Conservation (phyloP, 2,113 vertebrate species). For the Colinus virginianus region DNA sequence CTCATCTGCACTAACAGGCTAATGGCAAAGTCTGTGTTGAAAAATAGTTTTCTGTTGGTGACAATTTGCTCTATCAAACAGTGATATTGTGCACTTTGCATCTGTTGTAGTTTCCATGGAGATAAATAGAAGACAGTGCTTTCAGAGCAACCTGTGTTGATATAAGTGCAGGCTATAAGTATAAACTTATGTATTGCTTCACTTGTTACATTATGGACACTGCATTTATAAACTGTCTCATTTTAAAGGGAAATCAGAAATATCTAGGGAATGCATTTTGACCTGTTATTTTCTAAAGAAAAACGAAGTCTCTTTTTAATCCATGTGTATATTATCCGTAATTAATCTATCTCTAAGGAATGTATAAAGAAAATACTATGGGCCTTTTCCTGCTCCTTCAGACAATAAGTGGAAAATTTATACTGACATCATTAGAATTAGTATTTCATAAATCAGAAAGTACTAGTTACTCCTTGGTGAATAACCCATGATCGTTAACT, state of each 20-base stretch:
- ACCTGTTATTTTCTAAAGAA: not conserved
- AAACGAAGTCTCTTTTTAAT: not conserved
- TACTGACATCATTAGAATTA: not conserved
- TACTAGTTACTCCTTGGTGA: not conserved
- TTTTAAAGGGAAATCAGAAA: not conserved
- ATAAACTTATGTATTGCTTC: constrained; percentile 13
- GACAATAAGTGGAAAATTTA: not conserved
- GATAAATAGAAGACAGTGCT: too few species aligned
- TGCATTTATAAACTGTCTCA: not conserved
- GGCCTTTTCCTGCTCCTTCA: not conserved
- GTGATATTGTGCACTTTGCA: not conserved
- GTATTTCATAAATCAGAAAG: not conserved
- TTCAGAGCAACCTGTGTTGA: not conserved
- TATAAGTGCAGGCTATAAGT: not conserved
- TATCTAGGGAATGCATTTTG: not conserved
- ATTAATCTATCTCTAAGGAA: not conserved
- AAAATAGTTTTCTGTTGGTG: not conserved
- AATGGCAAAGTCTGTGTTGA: not conserved
- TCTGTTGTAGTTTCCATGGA: not conserved
- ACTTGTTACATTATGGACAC: not conserved
- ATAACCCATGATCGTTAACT: not conserved
- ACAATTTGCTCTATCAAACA: not conserved
- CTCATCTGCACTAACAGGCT: not conserved
- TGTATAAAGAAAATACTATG: not conserved
- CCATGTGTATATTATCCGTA: not conserved